Evolutionary conservation across 2,888 invertebrate species (phyloP), one percentile per base, ranked within the genome.

Genomic region (Hydrotaea diabolus): DNA sequence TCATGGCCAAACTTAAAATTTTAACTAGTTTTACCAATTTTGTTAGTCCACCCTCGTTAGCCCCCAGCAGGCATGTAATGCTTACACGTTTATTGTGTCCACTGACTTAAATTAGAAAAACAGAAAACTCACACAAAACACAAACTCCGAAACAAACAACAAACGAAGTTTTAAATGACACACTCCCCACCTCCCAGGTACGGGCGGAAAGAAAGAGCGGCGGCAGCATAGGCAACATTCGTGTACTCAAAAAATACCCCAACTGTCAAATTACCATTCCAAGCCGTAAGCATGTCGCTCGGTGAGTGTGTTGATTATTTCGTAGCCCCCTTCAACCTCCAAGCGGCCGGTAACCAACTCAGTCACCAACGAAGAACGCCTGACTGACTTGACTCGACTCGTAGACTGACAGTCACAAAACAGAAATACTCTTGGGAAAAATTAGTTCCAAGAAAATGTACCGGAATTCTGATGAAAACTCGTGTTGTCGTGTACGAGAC

Each of bases 381-480:
- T 19, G 57, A 21, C 23, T 57, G 57, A 26, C n/a, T 59, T 59
- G 59, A 26, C 59, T 59, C n/a, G 59, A 59, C 59, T 59, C 59
- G 59, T n/a, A n/a, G 62, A 15, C 62, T 36, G 62, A 31, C 62
- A 36, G 17, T 62, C 26, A 62, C 62, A 62, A 26, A 62, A 62
- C 13, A 55, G 3, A 55, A 69, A 69, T 69, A 69, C 69, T 69
- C 87, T 84, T 90, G 91, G 90, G 90, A 90, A 90, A 90, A 91
- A 88, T 87, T 87, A 89, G 87, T 90, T 90, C 90, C 89, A 89
- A 90, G 90, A 90, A 90, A 90, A 88, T 88, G 87, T 90, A 90
- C 90, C 90, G 90, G 90, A 90, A 90, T 90, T 90, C 89, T 87
- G 86, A 88, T 88, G 88, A 90, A 90, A 90, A 89, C 88, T 88